Evolutionary conservation across 2,888 invertebrate genomes (phyloP).

Genomic region (Sisyra nigra): DNA sequence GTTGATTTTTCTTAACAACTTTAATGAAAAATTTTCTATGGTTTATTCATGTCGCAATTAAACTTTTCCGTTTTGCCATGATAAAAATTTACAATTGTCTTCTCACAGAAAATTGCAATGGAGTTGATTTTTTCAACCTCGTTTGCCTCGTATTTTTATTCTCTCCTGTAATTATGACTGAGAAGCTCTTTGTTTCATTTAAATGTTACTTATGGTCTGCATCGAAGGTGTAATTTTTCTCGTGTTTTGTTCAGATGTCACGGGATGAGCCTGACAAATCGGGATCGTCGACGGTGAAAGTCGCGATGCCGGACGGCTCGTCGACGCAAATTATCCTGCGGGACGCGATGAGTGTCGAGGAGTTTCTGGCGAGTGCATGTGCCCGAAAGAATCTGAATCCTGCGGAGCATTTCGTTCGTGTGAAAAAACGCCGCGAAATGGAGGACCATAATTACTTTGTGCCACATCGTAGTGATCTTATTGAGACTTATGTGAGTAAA

Average conservation of each 20-base stretch:
- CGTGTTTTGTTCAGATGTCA: constrained; percentile 55
- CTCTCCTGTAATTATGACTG: not conserved
- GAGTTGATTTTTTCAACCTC: too few relatives aligned
- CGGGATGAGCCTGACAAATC: constrained; percentile 70
- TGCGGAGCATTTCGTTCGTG: constrained; percentile 89
- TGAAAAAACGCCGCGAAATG: constrained; percentile 87
- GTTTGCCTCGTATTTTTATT: not conserved
- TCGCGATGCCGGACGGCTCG: constrained; percentile 72
- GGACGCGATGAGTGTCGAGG: constrained; percentile 89
- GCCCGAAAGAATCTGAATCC: constrained; percentile 82
- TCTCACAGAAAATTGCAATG: too few relatives aligned
- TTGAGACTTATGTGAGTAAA: constrained; percentile 92
- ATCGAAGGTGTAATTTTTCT: constrained; percentile 12
- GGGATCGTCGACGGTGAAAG: constrained; percentile 47
- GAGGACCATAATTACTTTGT: constrained; percentile 94
- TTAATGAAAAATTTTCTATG: too few relatives aligned
- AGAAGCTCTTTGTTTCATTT: not conserved
- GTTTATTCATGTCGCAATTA: too few relatives aligned
- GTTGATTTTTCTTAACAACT: too few relatives aligned
- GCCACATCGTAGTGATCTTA: constrained; percentile 84
- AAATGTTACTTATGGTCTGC: not conserved
- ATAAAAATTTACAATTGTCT: too few relatives aligned
- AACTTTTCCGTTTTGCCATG: too few relatives aligned
- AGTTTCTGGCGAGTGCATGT: constrained; percentile 86
- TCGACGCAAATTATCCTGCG: constrained; percentile 72